Base-by-base conservation (phyloP, 2,797 vertebrate species). In the Fistularia tabacaria region DNA sequence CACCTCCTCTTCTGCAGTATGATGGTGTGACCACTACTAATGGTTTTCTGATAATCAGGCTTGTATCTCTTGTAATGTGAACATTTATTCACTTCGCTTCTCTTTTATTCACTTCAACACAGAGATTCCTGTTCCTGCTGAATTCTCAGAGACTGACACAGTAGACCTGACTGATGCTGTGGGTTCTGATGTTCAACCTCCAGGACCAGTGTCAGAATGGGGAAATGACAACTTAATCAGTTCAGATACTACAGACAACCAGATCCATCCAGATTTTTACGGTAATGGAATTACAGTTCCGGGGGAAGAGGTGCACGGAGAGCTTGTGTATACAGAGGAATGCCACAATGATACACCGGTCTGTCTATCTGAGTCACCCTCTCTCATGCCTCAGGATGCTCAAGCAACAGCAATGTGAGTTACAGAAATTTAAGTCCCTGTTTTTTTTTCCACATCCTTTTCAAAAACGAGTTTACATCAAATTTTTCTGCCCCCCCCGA, bases 351-450 rank as follows among this genome's bases (percentile, higher is more conserved):
- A 59, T 64, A 48, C 43, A 14, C 48, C 6, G 14, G 6, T 36
- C 10, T 8, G 8, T 38, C 40, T n/a, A 0, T 9, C 59, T 37
- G 61, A 66, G 10, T n/a, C 63, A 11, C 39, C 69, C 39, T 10
- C 71, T 9, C 11, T 46, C 0, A 8, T 45, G 14, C 3, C n/a
- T 37, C 46, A 66, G 37, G 69, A 73, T 0, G n/a, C 49, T 8
- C 55, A 56, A 8, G 51, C 68, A 36, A 50, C 10, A 11, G n/a
- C 73, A 49, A 66, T 65, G 91, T 92, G 80, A 84, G 75, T 48
- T 10, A 9, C 38, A 14, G 5, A 2, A 13, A 12, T 14, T 44
- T 3, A 37, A 8, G 5, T 14, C 1, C 4, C 11, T 6, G 12
- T 45, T 11, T 45, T 45, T 45, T 45, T 3, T 8, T n/a, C 12